Evolutionary conservation across 2,888 invertebrate species (phyloP), one percentile per base, ranked within the genome.

Genomic region (Melikaiella ostensackeni): DNA sequence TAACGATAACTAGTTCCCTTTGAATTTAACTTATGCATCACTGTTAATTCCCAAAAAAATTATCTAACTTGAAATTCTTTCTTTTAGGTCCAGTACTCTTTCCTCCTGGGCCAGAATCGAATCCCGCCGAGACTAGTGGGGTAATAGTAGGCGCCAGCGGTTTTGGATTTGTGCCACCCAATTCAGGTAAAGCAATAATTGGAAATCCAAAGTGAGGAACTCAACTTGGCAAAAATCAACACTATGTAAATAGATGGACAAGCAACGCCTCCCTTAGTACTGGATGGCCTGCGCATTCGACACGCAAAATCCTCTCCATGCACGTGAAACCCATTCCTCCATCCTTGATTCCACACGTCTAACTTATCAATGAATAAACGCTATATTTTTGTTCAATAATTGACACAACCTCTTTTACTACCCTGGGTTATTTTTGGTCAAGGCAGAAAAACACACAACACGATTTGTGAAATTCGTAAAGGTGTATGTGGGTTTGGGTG

Each of bases 81-180:
- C 70, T 87, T 87, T 42, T 93, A 95, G 97, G 97, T 86, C 97
- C 97, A 80, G 96, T 97, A 74, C 93, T 96, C 74, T 97, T 97
- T 92, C 95, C 95, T 11, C 92, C 93, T 84, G 94, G 95, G 80
- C 95, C 95, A 84, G 94, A 95, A 62, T 93, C 94, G 81, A 95
- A 95, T 91, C 92, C 89, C 79, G 92, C 92, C n/a, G 93, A 94
- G 85, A 95, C 95, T 84, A 96, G 96, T 89, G 97, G 97, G 24
- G 97, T 97, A 55, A 93, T 96, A 77, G 95, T 95, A 42, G 97
- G 97, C 78, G 97, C 96, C 79, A 96, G 96, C 73, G 97, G 97
- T 84, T 97, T 94, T 90, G 97, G 97, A 84, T 97, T 97, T 91
- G 96, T 97, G 80, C 96, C 96, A 81, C 96, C 96, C 87, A 93